Percentiles rank a stretch among this genome's conserved stretches.
Conservation (phyloP, 2,797 vertebrate genomes). For the Poeciliopsis infans region DNA sequence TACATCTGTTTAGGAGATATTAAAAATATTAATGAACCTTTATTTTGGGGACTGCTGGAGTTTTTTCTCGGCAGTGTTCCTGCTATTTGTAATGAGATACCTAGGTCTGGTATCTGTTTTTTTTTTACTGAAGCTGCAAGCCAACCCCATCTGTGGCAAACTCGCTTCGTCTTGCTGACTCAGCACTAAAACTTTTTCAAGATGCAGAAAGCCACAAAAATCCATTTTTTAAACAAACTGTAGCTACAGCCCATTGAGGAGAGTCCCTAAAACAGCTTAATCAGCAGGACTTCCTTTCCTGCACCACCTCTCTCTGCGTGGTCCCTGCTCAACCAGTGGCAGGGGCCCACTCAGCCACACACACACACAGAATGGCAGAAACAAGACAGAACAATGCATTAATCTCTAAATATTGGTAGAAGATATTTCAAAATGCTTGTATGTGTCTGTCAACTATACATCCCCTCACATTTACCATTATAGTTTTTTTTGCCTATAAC, state of each 20-base stretch:
- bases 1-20: not conserved
- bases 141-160: not conserved
- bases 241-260: not conserved
- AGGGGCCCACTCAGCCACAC: not conserved
- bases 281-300: not conserved
- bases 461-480: not conserved
- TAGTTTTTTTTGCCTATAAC: not conserved
- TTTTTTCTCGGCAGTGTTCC: not conserved
- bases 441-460: not conserved
- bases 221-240: conserved; percentile 1
- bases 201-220: not conserved
- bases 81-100: not conserved
- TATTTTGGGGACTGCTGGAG: not conserved
- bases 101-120: not conserved
- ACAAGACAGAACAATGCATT: not conserved
- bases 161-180: not conserved
- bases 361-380: not conserved
- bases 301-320: not conserved
- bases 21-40: not conserved
- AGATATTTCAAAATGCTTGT: not conserved
- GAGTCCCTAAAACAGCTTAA: not conserved
- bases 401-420: not conserved
- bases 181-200: not conserved
- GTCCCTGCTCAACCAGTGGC: conserved; percentile 3
- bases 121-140: not conserved